These are phyloP conservation scores for Clistopyga incitator DNA, from an alignment of 2,888 invertebrate genomes.

Conservation along the genomic window DNA sequence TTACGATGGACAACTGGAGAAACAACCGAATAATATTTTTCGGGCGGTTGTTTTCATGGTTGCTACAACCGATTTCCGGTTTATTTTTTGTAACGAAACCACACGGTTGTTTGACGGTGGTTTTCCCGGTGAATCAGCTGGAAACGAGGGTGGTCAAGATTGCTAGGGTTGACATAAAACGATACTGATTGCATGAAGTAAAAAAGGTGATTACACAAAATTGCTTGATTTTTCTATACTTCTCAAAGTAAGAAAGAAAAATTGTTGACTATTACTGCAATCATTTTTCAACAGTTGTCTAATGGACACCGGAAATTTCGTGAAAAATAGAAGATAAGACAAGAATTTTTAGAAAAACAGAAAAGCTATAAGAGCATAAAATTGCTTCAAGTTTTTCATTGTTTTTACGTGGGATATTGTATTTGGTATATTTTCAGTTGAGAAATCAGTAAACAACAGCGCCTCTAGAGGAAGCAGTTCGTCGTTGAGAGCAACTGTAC, in stretches of 20 bases:
- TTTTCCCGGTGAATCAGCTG: no score
- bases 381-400: background rate
- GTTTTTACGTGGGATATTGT: background rate
- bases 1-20: no score
- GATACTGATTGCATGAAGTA: background rate
- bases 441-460: slow-evolving; percentile 73
- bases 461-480: slow-evolving; percentile 66
- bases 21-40: no score
- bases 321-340: no score
- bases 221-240: background rate
- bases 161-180: no score
- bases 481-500: slow-evolving; percentile 70
- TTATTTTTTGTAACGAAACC: no score
- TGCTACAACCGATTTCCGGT: no score
- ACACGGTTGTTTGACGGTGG: no score
- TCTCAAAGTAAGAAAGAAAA: background rate
- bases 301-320: no score
- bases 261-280: background rate
- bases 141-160: no score
- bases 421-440: slow-evolving; percentile 64
- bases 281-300: no score
- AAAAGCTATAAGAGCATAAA: background rate
- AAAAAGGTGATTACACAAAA: background rate
- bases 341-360: background rate
- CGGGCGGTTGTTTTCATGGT: no score